phyloP scores from a whole-genome alignment of 23 tunicate genomes.

The Botrylloides violaceus region DNA sequence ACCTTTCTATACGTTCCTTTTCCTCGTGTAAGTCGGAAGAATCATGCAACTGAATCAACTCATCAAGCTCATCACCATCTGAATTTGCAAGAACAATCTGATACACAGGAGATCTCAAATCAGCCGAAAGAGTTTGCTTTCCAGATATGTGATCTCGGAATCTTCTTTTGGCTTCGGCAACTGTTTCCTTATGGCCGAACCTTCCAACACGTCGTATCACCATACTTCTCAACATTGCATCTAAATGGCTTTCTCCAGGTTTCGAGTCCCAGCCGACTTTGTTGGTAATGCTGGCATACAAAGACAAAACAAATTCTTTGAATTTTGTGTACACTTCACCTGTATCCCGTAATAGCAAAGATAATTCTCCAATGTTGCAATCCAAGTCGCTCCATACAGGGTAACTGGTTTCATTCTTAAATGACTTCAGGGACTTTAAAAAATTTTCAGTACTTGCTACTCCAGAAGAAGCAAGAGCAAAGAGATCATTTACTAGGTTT shows the following conservation, averaged over 20 bases:
- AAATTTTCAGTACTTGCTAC: conserved; percentile 59
- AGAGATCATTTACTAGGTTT: conserved; percentile 59
- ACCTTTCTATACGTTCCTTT: conserved; percentile 64
- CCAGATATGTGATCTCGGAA: conserved; percentile 35
- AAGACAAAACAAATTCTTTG: conserved; percentile 41
- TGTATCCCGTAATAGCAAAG: conserved; percentile 53
- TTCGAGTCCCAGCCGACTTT: conserved; percentile 69
- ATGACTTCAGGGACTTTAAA: conserved; percentile 59
- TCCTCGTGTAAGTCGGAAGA: conserved; percentile 84
- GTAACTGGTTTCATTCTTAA: conserved; percentile 62
- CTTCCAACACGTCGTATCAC: conserved; percentile 63
- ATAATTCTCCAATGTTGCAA: conserved; percentile 14
- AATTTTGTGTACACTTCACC: conserved; percentile 40
- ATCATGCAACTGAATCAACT: conserved; percentile 62
- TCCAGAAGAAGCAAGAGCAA: conserved; percentile 82
- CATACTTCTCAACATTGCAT: conserved; percentile 72
- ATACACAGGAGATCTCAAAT: conserved; percentile 79
- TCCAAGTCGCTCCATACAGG: conserved; percentile 82
- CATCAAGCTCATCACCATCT: conserved; percentile 43
- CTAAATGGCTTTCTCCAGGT: conserved; percentile 67
- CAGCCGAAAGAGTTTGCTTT: conserved; percentile 41
- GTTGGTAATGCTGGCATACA: conserved; percentile 29
- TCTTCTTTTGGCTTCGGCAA: conserved; percentile 53
- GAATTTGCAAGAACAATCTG: conserved; percentile 54
- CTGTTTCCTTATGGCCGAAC: conserved; percentile 60